Percentiles rank a stretch among this genome's conserved stretches.
Evolutionary conservation across 2,113 vertebrate genomes (phyloP).

Genomic region (Phylloscopus whistleri): DNA sequence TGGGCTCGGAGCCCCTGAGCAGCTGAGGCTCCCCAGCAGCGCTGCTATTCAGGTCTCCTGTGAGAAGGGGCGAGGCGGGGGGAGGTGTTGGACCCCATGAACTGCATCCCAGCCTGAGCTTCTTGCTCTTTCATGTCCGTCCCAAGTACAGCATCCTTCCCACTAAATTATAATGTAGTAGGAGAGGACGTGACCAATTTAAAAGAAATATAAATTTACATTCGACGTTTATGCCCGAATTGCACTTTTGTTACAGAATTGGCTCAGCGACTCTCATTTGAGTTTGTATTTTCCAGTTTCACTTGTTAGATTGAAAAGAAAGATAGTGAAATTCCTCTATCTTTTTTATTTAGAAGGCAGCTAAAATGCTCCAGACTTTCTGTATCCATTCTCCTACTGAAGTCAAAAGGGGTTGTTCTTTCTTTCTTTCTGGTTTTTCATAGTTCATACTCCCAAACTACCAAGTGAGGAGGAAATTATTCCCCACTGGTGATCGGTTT

Average conservation of each 20-base stretch:
- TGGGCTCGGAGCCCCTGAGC: accelerated
- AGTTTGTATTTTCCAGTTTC: neutral
- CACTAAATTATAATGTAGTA: neutral
- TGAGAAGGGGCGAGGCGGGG: neutral
- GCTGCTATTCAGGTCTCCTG: neutral
- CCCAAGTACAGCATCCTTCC: slow-evolving; percentile 2
- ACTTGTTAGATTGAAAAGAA: neutral
- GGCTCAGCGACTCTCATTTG: neutral
- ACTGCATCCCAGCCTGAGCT: neutral
- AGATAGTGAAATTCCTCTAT: neutral
- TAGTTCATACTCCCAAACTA: neutral
- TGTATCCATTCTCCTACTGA: neutral
- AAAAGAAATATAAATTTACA: slow-evolving; percentile 11
- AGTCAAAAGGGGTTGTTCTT: neutral
- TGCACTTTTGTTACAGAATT: neutral
- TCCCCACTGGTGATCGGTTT: neutral
- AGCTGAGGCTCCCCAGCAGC: accelerated
- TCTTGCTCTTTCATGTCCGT: neutral
- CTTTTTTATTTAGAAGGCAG: slow-evolving; percentile 4
- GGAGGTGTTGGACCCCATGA: neutral
- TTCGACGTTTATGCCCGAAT: neutral
- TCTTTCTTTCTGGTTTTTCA: neutral
- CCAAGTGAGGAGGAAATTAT: neutral
- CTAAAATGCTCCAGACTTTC: neutral
- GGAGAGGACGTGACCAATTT: neutral